Conservation (phyloP, 2,888 invertebrate species). For the Ichneumon xanthorius region DNA sequence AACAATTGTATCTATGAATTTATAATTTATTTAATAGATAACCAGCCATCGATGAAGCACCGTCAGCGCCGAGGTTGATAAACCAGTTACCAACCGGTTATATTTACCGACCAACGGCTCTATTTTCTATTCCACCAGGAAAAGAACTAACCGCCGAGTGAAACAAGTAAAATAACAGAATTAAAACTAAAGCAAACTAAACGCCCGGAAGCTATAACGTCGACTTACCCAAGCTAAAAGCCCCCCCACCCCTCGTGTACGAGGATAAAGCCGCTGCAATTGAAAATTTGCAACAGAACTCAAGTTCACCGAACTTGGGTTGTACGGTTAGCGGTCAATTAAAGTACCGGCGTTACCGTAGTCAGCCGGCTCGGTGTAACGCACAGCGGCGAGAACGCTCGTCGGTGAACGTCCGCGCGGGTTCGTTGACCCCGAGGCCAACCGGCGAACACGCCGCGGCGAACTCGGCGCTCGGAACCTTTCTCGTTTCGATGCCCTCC, state of each 20-base stretch:
- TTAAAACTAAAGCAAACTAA: background rate
- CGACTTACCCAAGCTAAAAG: too few relatives aligned
- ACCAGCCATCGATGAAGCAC: too few relatives aligned
- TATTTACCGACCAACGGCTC: too few relatives aligned
- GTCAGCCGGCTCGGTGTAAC: constrained; percentile 68
- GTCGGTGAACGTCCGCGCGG: constrained; percentile 83
- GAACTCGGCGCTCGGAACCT: constrained; percentile 34
- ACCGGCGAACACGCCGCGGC: constrained; percentile 63
- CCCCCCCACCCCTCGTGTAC: background rate
- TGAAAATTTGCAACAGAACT: constrained; percentile 48
- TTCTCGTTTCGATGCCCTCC: background rate
- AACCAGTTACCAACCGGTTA: too few relatives aligned
- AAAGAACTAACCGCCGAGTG: too few relatives aligned
- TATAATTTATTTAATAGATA: too few relatives aligned
- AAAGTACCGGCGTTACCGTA: constrained; percentile 73
- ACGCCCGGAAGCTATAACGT: background rate
- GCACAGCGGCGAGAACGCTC: constrained; percentile 66
- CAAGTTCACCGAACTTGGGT: constrained; percentile 67
- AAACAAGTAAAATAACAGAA: too few relatives aligned
- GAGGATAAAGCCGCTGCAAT: constrained; percentile 32
- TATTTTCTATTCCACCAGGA: too few relatives aligned
- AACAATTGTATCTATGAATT: too few relatives aligned
- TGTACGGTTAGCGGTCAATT: constrained; percentile 79
- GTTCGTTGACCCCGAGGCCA: constrained; percentile 80
- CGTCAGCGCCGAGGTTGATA: too few relatives aligned